Percentiles rank a stretch among this genome's conserved stretches.
Conservation (phyloP, 2,888 invertebrate genomes). For the Griposia aprilina region DNA sequence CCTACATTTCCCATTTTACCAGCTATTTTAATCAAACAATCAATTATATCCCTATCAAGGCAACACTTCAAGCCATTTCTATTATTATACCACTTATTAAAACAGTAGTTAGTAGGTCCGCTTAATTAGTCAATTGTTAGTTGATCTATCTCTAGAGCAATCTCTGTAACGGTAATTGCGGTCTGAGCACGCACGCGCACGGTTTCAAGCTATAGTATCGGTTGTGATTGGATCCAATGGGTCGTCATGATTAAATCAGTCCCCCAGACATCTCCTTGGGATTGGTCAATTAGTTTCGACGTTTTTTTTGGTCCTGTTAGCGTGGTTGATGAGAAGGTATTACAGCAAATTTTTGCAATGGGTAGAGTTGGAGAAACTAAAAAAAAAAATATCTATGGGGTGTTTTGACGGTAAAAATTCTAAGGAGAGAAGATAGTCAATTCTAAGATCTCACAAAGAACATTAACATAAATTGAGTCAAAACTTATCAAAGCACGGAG, state of each 20-base stretch:
- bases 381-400: too few species aligned
- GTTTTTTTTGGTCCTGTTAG: slow-evolving; percentile 17
- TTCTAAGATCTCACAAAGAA: too few species aligned
- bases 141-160: slow-evolving; percentile 27
- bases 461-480: too few species aligned
- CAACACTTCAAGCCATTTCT: slow-evolving; percentile 1
- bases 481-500: too few species aligned
- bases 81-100: slow-evolving; percentile 20
- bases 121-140: slow-evolving; percentile 47
- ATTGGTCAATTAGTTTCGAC: slow-evolving; percentile 38
- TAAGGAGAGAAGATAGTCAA: too few species aligned
- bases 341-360: not conserved
- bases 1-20: too few species aligned
- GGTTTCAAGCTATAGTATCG: slow-evolving; percentile 45
- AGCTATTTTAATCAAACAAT: too few species aligned
- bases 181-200: slow-evolving; percentile 31
- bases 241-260: slow-evolving; percentile 50
- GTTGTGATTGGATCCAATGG: slow-evolving; percentile 54
- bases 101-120: not conserved
- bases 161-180: slow-evolving; percentile 41
- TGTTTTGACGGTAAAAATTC: too few species aligned
- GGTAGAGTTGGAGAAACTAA: too few species aligned
- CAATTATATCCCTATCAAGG: not conserved
- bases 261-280: slow-evolving; percentile 18
- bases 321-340: slow-evolving; percentile 27